These are phyloP conservation scores for Dicrurus megarhynchus DNA, from an alignment of 2,113 vertebrate genomes.

Conservation along the genomic window DNA sequence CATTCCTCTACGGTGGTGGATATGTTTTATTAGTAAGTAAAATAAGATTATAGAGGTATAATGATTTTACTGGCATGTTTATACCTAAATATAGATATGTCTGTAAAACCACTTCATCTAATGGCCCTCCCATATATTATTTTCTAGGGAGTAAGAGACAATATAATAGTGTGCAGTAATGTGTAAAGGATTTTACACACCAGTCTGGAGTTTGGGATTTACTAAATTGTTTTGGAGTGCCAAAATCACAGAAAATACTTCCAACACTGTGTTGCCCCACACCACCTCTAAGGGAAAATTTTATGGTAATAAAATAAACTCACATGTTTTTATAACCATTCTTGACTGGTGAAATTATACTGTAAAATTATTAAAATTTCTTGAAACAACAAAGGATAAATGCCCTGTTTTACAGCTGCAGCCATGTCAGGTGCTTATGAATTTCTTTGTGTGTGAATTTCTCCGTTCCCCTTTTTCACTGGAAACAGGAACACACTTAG, in stretches of 20 bases:
- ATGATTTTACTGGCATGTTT: constrained; percentile 34
- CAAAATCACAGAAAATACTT: not conserved
- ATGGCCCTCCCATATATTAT: not conserved
- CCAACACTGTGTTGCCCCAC: not conserved
- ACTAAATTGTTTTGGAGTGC: not conserved
- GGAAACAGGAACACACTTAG: not conserved
- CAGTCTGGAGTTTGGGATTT: not conserved
- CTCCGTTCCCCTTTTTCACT: not conserved
- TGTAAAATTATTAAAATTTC: not conserved
- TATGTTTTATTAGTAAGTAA: constrained; percentile 22
- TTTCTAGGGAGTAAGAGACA: not conserved
- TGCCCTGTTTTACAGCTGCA: not conserved
- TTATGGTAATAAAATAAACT: not conserved
- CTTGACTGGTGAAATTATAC: not conserved
- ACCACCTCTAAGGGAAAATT: not conserved
- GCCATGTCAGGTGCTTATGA: not conserved
- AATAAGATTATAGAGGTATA: constrained; percentile 5
- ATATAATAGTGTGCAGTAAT: not conserved
- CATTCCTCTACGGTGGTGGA: not conserved
- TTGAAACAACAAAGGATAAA: not conserved
- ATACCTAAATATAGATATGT: constrained; percentile 39
- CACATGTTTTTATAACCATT: not conserved
- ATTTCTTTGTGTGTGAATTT: not conserved
- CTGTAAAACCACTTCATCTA: constrained; percentile 7
- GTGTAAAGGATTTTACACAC: not conserved